Evolutionary conservation across 2,888 invertebrate genomes (phyloP).

Genomic region (Noctua janthe): DNA sequence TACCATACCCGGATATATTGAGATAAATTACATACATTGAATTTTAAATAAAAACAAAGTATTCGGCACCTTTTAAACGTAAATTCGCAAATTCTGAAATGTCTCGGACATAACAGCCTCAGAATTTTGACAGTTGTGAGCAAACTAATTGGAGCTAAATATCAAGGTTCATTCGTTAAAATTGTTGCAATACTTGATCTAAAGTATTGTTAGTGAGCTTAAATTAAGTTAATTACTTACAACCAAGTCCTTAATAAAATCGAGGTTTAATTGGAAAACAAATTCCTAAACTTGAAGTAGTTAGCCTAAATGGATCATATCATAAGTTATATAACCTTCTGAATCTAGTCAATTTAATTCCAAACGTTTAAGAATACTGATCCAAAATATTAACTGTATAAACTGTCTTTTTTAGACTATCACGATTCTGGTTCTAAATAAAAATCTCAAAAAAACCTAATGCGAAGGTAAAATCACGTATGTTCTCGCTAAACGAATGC

Average conservation of each 20-base stretch:
- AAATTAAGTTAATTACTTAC: conserved; percentile 18
- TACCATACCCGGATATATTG: conserved; percentile 2
- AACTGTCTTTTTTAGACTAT: conserved; percentile 6
- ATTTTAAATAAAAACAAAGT: conserved; percentile 18
- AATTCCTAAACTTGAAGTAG: conserved; percentile 16
- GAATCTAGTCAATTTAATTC: conserved; percentile 1
- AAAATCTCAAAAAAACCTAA: conserved; percentile 56
- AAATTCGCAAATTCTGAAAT: conserved; percentile 55
- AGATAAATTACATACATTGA: background rate
- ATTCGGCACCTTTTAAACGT: conserved; percentile 21
- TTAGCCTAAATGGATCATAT: conserved; percentile 19
- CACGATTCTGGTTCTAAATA: conserved; percentile 29
- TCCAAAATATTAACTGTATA: background rate
- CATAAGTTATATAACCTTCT: conserved; percentile 34
- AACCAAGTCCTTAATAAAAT: conserved; percentile 5
- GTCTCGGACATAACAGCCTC: conserved; percentile 62
- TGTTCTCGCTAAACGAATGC: conserved; percentile 72
- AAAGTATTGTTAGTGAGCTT: conserved; percentile 29
- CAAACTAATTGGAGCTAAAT: conserved; percentile 70
- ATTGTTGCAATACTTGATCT: conserved; percentile 39
- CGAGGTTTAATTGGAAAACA: conserved; percentile 15
- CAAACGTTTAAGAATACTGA: conserved; percentile 2
- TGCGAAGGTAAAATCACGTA: conserved; percentile 71
- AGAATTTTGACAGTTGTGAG: conserved; percentile 65
- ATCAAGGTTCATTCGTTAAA: conserved; percentile 70